These are phyloP conservation scores for Limnephilus auricula DNA, from an alignment of 2,888 invertebrate species.

Conservation along the genomic window DNA sequence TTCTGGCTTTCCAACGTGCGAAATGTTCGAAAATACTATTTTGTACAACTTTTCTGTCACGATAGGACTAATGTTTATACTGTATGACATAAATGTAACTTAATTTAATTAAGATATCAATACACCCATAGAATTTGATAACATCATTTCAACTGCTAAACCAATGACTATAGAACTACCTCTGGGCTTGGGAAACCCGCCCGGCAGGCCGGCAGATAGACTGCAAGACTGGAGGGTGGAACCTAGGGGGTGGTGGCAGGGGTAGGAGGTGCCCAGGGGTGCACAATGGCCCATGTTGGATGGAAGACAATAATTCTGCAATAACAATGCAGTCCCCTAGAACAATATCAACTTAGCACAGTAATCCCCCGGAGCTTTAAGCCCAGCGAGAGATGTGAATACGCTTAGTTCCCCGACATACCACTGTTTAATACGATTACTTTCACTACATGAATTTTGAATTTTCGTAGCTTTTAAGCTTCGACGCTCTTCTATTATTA, in stretches of 20 bases:
- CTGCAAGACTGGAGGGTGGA: neutral
- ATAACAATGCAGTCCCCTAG: slow-evolving; percentile 65
- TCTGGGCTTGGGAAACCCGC: neutral
- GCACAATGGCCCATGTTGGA: slow-evolving; percentile 53
- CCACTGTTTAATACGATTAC: neutral
- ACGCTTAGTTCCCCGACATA: slow-evolving; percentile 6
- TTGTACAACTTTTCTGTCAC: too few relatives aligned
- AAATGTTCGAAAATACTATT: too few relatives aligned
- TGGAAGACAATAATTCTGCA: slow-evolving; percentile 65
- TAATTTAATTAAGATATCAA: neutral
- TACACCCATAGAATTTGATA: neutral
- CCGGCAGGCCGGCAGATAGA: neutral
- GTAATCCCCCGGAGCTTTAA: slow-evolving; percentile 37
- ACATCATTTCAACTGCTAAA: neutral
- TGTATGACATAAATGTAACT: neutral
- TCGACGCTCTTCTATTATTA: too few relatives aligned
- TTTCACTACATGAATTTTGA: neutral
- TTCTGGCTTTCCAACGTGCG: too few relatives aligned
- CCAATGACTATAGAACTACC: neutral
- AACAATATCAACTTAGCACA: slow-evolving; percentile 65
- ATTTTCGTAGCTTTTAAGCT: neutral
- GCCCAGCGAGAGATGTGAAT: neutral
- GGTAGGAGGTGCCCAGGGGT: neutral
- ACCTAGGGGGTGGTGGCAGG: neutral
- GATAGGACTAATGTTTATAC: neutral